A percentile compares a stretch with the other conserved stretches of the same genome.
Evolutionary conservation across 1,140 invertebrate species (phyloP).

Genomic region (Drosophila trapezifrons): DNA sequence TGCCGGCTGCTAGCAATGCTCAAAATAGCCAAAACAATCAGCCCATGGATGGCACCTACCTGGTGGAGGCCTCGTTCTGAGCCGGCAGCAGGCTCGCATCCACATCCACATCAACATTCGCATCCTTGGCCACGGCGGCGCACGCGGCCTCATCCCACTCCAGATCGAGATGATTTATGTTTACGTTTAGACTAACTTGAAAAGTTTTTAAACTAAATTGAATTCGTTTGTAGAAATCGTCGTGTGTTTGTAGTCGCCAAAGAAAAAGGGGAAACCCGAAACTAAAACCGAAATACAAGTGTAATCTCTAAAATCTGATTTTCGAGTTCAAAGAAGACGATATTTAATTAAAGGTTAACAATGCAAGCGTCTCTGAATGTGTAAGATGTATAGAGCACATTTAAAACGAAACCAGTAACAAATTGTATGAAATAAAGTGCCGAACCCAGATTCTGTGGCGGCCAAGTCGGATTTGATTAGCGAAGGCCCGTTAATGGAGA

Average conservation of each 20-base stretch:
- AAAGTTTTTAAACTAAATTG: constrained; percentile 77
- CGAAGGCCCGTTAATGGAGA: constrained; percentile 67
- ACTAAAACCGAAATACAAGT: constrained; percentile 37
- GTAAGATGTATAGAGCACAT: constrained; percentile 61
- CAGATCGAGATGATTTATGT: constrained; percentile 67
- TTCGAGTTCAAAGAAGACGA: constrained; percentile 63
- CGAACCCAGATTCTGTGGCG: constrained; percentile 58
- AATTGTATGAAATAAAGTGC: constrained; percentile 46
- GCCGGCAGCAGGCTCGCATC: constrained; percentile 21
- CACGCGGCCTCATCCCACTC: constrained; percentile 18
- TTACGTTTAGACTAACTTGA: constrained; percentile 75
- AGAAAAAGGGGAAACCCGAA: constrained; percentile 24
- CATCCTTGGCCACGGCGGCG: constrained; percentile 14
- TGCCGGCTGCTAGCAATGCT: constrained; percentile 90
- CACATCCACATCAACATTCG: constrained; percentile 15
- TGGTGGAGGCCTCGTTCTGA: constrained; percentile 92
- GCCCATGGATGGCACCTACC: constrained; percentile 91
- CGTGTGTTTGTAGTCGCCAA: constrained; percentile 51
- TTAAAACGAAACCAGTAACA: constrained; percentile 46
- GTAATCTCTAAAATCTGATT: constrained; percentile 78
- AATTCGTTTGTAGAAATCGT: constrained; percentile 68
- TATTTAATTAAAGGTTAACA: constrained; percentile 59
- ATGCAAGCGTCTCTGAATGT: constrained; percentile 54
- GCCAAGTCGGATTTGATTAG: constrained; percentile 76
- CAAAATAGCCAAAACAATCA: constrained; percentile 91